Evolutionary conservation across 2,113 vertebrate genomes (phyloP), one percentile per base, ranked within the genome.

Genomic region (Mastomys natalensis): DNA sequence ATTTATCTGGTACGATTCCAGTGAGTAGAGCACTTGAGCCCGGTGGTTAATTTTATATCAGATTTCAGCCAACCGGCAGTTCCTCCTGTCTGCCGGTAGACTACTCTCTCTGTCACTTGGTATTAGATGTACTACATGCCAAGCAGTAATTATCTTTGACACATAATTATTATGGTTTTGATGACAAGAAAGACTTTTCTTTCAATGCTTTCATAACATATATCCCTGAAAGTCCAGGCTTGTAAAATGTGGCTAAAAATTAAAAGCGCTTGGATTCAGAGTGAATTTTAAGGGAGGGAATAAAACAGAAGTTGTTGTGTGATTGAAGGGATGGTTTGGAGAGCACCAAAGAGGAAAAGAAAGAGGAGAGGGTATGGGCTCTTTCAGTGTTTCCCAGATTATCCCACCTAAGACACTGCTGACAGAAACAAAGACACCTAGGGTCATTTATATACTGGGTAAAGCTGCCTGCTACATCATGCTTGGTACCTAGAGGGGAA

Each of bases 151-250:
- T 99, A 99, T 97, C 98, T 98, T 98, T 99, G 99, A 99, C 98
- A 99, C 98, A 98, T 98, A 99, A 99, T 99, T 99, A 99, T 99
- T 99, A 98, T 98, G 98, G 98, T 99, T 99, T 99, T 99, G 98
- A 99, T 99, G 99, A 98, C 98, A 99, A 98, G 98, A 98, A 98
- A 98, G 98, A 98, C 98, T 98, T 98, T 98, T 99, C 98, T 99
- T 98, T 98, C 97, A 95, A 87, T 97, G 98, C 98, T 99, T 99
- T 99, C 98, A 98, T 98, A 98, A 98, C 98, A 98, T 98, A 99
- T 98, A 99, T 98, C 98, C 98, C 98, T 98, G 98, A 98, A 99
- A 98, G 98, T 97, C 91, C 97, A 98, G 97, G 97, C 97, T 98
- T 98, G 97, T 97, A 98, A 98, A 98, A 98, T 94, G 96, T 89